A percentile compares a stretch with the other conserved stretches of the same genome.
Conservation (phyloP, 2,113 vertebrate genomes). For the Piprites chloris region DNA sequence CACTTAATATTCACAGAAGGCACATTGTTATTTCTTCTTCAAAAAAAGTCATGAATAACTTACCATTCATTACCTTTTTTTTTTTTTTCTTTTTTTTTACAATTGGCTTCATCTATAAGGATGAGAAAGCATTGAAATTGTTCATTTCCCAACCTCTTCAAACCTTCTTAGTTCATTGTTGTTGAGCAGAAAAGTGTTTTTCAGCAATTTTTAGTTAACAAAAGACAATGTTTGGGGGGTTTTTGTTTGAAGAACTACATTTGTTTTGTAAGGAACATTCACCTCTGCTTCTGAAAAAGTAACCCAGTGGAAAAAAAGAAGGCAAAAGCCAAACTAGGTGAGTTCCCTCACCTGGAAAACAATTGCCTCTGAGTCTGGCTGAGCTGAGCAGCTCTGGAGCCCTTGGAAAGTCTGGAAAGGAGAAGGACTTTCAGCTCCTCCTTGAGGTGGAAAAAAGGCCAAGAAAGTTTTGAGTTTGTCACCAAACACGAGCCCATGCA, state of each 20-base stretch:
- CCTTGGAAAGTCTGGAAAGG: not conserved
- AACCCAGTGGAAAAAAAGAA: not conserved
- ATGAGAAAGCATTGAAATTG: not conserved
- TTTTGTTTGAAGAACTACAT: not conserved
- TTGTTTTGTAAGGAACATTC: not conserved
- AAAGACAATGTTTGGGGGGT: not conserved
- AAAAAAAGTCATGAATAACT: slow-evolving; percentile 50
- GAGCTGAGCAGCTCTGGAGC: not conserved
- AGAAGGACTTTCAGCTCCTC: not conserved
- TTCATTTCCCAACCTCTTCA: not conserved
- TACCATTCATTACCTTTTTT: slow-evolving; percentile 14
- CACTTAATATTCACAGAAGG: slow-evolving; percentile 36
- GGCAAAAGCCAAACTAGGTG: not conserved
- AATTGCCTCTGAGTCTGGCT: not conserved
- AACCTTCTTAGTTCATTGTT: not conserved
- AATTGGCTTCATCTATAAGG: not conserved
- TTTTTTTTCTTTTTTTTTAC: not conserved
- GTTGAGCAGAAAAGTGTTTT: not conserved
- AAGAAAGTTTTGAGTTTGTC: not conserved
- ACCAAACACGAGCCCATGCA: too few species aligned
- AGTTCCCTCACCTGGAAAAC: too few species aligned
- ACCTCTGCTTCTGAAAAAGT: not conserved
- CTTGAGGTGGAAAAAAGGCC: not conserved
- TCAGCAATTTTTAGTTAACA: not conserved
- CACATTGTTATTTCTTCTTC: slow-evolving; percentile 25